These are phyloP conservation scores for Plagiodera versicolora DNA, from an alignment of 2,888 invertebrate species.

Conservation along the genomic window DNA sequence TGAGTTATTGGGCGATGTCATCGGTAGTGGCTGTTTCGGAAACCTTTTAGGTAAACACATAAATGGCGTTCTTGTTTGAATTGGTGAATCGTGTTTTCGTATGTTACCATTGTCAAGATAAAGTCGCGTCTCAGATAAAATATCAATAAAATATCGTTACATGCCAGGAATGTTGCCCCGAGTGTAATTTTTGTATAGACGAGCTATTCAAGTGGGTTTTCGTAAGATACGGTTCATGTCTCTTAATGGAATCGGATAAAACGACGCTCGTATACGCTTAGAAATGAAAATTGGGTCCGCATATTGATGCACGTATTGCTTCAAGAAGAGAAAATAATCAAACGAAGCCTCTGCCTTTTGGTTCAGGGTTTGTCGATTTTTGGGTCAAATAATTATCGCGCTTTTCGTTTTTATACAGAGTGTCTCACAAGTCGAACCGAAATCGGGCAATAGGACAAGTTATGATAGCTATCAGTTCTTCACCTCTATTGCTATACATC, in stretches of 20 bases:
- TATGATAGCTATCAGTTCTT: no score
- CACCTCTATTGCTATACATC: no score
- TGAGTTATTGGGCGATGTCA: background rate
- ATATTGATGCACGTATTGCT: no score
- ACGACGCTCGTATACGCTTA: background rate
- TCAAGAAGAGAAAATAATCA: no score
- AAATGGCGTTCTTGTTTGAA: background rate
- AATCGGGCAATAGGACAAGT: no score
- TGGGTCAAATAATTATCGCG: no score
- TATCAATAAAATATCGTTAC: background rate
- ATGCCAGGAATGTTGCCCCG: background rate
- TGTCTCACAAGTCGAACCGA: no score
- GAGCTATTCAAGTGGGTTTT: background rate
- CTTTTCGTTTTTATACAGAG: no score
- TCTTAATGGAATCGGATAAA: background rate
- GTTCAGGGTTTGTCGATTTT: no score
- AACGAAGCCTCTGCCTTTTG: no score
- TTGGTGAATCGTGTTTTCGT: background rate
- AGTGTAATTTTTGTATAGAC: background rate
- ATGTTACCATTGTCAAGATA: background rate
- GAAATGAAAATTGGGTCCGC: background rate
- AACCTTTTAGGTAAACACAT: conserved; percentile 1
- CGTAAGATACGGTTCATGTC: background rate
- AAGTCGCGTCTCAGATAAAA: background rate
- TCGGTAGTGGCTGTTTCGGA: background rate